phyloP scores from a whole-genome alignment of 64 coral and sea anemone species.

The Pocillopora verrucosa region DNA sequence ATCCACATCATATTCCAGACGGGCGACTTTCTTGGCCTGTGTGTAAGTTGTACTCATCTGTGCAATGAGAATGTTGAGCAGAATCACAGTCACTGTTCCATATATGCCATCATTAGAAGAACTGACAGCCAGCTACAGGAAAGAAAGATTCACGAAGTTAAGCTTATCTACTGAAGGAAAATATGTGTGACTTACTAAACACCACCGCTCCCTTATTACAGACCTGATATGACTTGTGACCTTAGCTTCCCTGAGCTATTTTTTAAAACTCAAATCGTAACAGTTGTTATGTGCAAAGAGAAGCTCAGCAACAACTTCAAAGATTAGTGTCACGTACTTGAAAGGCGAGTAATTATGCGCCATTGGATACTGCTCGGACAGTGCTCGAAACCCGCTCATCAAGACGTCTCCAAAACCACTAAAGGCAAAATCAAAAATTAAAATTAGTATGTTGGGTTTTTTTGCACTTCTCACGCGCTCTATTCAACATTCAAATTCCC shows the following conservation, averaged over 20 bases:
- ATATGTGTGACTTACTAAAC: too few relatives aligned
- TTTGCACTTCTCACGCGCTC: too few relatives aligned
- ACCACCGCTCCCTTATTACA: too few relatives aligned
- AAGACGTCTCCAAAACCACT: conserved; percentile 82
- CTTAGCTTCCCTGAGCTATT: too few relatives aligned
- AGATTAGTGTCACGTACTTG: conserved; percentile 50
- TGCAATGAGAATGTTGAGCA: conserved; percentile 87
- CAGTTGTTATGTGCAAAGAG: too few relatives aligned
- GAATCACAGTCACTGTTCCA: conserved; percentile 73
- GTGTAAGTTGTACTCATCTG: conserved; percentile 73
- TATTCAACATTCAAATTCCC: too few relatives aligned
- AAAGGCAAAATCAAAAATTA: not conserved
- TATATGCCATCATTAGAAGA: conserved; percentile 69
- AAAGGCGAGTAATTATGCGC: conserved; percentile 61
- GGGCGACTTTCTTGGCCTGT: conserved; percentile 69
- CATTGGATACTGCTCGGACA: conserved; percentile 67
- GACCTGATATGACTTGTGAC: too few relatives aligned
- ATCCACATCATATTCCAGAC: conserved; percentile 81
- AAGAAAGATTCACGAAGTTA: not conserved
- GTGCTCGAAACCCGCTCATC: conserved; percentile 67
- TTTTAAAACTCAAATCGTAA: too few relatives aligned
- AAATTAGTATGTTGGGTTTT: too few relatives aligned
- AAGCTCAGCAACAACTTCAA: not conserved
- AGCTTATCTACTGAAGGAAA: too few relatives aligned
- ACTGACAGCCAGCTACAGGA: conserved; percentile 68